phyloP scores from a whole-genome alignment of 2,797 vertebrate species.

The Hoplostethus mediterraneus region DNA sequence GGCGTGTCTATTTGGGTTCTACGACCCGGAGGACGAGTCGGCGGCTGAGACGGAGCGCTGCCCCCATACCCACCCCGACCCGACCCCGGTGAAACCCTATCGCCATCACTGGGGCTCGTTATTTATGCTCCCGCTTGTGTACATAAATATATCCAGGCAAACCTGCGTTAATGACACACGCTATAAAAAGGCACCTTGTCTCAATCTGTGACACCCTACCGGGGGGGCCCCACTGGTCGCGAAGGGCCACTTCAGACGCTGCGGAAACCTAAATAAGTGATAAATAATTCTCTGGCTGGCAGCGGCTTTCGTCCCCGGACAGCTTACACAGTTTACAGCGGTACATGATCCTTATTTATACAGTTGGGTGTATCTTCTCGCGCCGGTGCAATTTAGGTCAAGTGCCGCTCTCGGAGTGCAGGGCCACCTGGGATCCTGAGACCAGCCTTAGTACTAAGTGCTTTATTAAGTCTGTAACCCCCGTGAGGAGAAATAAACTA shows the following conservation, averaged over 20 bases:
- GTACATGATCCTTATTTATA: constrained; percentile 83
- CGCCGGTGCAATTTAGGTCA: constrained; percentile 68
- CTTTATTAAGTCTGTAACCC: too few relatives aligned
- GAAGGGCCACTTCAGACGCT: constrained; percentile 72
- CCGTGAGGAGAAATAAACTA: constrained; percentile 2
- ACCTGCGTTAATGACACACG: constrained; percentile 84
- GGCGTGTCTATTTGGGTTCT: constrained; percentile 68
- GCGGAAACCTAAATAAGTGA: constrained; percentile 83
- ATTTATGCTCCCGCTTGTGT: constrained; percentile 87
- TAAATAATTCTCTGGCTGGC: constrained; percentile 79
- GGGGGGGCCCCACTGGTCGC: constrained; percentile 55
- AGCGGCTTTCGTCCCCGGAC: constrained; percentile 72
- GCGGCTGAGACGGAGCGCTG: constrained; percentile 64
- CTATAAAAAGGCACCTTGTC: constrained; percentile 86
- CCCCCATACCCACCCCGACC: constrained; percentile 49
- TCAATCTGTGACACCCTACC: constrained; percentile 79
- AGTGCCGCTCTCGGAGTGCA: constrained; percentile 54
- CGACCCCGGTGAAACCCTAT: constrained; percentile 84
- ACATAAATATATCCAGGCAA: constrained; percentile 88
- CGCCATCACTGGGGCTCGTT: constrained; percentile 73
- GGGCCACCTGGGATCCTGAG: constrained; percentile 57
- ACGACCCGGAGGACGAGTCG: constrained; percentile 64
- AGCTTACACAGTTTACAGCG: constrained; percentile 79
- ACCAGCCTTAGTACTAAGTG: constrained; percentile 18
- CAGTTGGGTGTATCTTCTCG: constrained; percentile 75